These are phyloP conservation scores for Tadarida brasiliensis DNA, from an alignment of 2,797 vertebrate species.

Conservation along the genomic window DNA sequence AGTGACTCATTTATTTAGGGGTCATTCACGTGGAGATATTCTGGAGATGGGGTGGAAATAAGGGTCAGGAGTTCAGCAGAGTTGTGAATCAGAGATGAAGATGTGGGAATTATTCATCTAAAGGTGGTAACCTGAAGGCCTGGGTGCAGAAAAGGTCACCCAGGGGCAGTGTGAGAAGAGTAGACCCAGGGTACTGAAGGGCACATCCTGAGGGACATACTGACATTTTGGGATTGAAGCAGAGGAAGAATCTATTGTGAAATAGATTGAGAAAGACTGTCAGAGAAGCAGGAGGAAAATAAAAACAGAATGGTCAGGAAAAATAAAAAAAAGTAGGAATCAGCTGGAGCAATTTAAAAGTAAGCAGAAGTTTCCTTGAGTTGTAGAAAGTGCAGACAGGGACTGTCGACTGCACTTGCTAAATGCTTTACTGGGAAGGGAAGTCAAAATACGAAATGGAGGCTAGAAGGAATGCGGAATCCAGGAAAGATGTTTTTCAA, in stretches of 20 bases:
- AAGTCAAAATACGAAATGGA: not conserved
- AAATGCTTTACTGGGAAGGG: not conserved
- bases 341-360: not conserved
- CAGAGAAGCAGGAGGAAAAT: not conserved
- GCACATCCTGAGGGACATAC: not conserved
- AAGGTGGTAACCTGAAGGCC: not conserved
- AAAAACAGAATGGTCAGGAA: not conserved
- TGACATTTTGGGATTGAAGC: not conserved
- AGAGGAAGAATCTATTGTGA: not conserved
- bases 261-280: not conserved
- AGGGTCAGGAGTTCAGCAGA: not conserved
- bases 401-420: not conserved
- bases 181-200: not conserved
- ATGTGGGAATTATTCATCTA: not conserved
- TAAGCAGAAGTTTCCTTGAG: not conserved
- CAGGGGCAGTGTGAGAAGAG: not conserved
- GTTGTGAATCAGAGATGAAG: not conserved
- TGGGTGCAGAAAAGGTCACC: not conserved
- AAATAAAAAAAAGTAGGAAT: not conserved
- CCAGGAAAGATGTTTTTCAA: not conserved
- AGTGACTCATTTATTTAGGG: not conserved
- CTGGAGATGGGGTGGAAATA: not conserved
- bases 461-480: not conserved
- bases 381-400: not conserved
- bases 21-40: not conserved